These are phyloP conservation scores for Argyra leucocephala DNA, from an alignment of 2,888 invertebrate species.

Conservation along the genomic window DNA sequence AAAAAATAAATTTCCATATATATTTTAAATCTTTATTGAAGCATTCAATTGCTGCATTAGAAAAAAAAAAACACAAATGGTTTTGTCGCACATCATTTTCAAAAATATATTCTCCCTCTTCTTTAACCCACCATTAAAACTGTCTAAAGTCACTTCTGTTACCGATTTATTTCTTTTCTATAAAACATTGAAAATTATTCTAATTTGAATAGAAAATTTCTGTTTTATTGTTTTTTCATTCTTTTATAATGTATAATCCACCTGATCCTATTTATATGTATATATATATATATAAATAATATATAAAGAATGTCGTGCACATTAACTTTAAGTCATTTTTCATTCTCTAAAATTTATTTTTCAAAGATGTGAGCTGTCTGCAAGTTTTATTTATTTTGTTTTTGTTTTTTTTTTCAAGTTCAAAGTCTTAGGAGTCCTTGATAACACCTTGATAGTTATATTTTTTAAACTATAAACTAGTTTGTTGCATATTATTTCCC, in stretches of 20 bases:
- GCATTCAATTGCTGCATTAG: not conserved
- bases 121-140: no score
- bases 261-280: not conserved
- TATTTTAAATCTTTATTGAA: not conserved
- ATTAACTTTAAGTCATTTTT: slow-evolving; percentile 6
- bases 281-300: no score
- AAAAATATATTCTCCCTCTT: no score
- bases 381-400: not conserved
- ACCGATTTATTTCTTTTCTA: not conserved
- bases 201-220: not conserved
- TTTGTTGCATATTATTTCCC: no score
- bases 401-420: not conserved
- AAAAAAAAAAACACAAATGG: not conserved
- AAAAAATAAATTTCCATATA: no score
- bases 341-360: not conserved
- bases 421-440: not conserved
- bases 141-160: slow-evolving; percentile 2
- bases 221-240: not conserved
- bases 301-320: not conserved
- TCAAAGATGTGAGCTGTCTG: slow-evolving; percentile 1
- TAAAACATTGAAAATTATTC: slow-evolving; percentile 2
- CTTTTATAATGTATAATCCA: not conserved
- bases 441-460: no score
- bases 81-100: not conserved
- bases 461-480: no score